Percentiles rank a stretch among this genome's conserved stretches.
Conservation (phyloP, 2,888 invertebrate species). For the Drosophila aldrichi region DNA sequence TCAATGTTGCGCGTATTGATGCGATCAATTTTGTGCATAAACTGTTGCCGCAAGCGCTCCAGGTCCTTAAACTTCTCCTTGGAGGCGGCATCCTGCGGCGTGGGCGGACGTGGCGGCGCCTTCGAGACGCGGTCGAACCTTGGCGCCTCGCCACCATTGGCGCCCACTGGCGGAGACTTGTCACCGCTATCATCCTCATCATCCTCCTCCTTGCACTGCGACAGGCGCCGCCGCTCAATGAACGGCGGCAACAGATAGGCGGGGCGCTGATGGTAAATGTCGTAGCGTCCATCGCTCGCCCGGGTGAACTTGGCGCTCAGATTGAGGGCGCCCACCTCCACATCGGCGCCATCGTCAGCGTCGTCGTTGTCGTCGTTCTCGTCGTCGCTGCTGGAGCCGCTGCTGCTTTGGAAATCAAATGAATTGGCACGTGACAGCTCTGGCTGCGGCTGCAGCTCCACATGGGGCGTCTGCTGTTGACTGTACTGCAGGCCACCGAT, state of each 20-base stretch:
- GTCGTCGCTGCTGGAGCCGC: slow-evolving; percentile 71
- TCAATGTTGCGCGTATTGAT: slow-evolving; percentile 84
- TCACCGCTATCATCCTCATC: slow-evolving; percentile 88
- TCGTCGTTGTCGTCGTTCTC: slow-evolving; percentile 63
- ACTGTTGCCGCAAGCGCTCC: slow-evolving; percentile 82
- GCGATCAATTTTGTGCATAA: slow-evolving; percentile 84
- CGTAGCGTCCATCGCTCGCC: slow-evolving; percentile 64
- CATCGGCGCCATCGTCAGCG: slow-evolving; percentile 32
- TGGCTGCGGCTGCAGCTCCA: slow-evolving; percentile 47
- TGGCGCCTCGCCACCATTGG: slow-evolving; percentile 33
- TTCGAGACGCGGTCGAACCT: slow-evolving; percentile 60
- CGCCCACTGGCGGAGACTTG: slow-evolving; percentile 68
- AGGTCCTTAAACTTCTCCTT: slow-evolving; percentile 83
- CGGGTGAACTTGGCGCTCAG: slow-evolving; percentile 56
- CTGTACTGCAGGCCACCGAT: slow-evolving; percentile 61
- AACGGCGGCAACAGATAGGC: slow-evolving; percentile 86
- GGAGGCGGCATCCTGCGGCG: slow-evolving; percentile 75
- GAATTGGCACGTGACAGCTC: slow-evolving; percentile 74
- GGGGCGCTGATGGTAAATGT: slow-evolving; percentile 78
- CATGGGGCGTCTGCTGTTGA: slow-evolving; percentile 53
- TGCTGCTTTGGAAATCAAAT: slow-evolving; percentile 79
- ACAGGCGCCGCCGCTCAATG: slow-evolving; percentile 89
- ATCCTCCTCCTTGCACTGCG: slow-evolving; percentile 94
- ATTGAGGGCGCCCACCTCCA: slow-evolving; percentile 40
- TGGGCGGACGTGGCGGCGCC: slow-evolving; percentile 80